Base-by-base conservation (phyloP, 2,797 vertebrate species). In the Darevskia nairensis region DNA sequence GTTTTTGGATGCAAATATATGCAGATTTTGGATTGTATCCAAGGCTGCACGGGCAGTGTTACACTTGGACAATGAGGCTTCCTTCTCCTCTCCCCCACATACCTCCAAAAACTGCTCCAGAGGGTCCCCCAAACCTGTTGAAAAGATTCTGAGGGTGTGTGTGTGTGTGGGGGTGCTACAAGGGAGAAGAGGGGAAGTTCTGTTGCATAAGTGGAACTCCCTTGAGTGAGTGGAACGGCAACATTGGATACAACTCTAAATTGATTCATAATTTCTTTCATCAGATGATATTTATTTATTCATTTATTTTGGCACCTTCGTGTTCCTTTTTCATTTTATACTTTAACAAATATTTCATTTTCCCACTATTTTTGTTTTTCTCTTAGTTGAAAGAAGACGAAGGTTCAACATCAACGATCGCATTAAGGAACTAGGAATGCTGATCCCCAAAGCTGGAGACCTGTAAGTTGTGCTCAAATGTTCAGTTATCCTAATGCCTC, bases 331-430 rank as follows among this genome's bases (percentile, higher is more conserved):
- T 72, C 25, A 25, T 76, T 76, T 35, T 27, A 39, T 39, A 29
- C 21, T 80, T 82, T 77, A 74, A 39, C 15, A 32, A 39, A 72
- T 46, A 35, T 27, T 66, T 4, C 19, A 13, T 35, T 41, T 75
- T 41, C 19, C 29, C 19, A 50, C 46, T 50, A 4, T 59, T 0
- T 83, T 84, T 92, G 84, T 21, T 90, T 32, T 82, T 55, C 66
- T 0, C 83, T 3, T 85, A 99, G 99, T 99, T 84, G 99, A 99
- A 96, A 97, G 99, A 92, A 98, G 99, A 82, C 96, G 99, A 90
- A 97, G 99, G 93, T 99, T 99, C 95, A 99, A 99, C 97, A 99
- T 99, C 97, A 99, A 99, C 0, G 99, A 99, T 94, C 98, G 99
- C 41, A 99, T 99, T 96, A 99, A 99, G 94, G 99, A 99, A 95